Evolutionary conservation across 2,797 vertebrate species (phyloP), one percentile per base, ranked within the genome.

Genomic region (Trachops cirrhosus): DNA sequence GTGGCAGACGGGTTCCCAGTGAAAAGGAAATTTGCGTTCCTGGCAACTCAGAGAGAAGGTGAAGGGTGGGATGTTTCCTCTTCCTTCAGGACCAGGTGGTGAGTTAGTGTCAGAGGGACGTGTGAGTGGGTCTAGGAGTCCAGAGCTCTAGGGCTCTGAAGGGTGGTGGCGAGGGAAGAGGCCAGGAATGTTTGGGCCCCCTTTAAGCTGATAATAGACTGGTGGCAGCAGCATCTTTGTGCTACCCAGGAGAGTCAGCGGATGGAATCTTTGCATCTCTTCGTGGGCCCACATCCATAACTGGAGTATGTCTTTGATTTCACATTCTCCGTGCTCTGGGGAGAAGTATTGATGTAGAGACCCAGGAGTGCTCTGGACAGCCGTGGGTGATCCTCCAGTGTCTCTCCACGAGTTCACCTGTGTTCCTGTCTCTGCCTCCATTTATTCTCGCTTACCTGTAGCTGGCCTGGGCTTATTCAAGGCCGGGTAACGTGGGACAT

Each of bases 21-120:
- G 48, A 57, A 71, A 87, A 91, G 71, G 57, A 89, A 74, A 77
- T 86, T 82, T 21, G 68, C 64, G 67, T 96, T 95, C 11, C 16
- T 92, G 74, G 74, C 64, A 54, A 59, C 74, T 84, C 37, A 62
- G 21, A 22, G 34, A 83, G 73, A 41, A 70, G 77, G n/a, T 57
- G 93, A 78, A 19, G 18, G n/a, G 11, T 74, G 32, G 62, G 85
- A 16, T 62, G 44, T 22, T 64, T 91, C 91, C 70, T 68, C 94
- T 95, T 91, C 75, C 79, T 80, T 94, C 37, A 67, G 34, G 39
- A 44, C 50, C 46, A 34, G 15, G n/a, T 41, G 74, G 52, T 34
- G 21, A 54, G 74, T 48, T 82, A n/a, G 16, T 78, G 32, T 64
- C 54, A 71, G 77, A 93, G 52, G 29, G 29, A 37, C 18, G 29